A percentile compares a stretch with the other conserved stretches of the same genome.
These are phyloP conservation scores for Pangasius sanitwongsei DNA, from an alignment of 2,797 vertebrate genomes.

Conservation along the genomic window DNA sequence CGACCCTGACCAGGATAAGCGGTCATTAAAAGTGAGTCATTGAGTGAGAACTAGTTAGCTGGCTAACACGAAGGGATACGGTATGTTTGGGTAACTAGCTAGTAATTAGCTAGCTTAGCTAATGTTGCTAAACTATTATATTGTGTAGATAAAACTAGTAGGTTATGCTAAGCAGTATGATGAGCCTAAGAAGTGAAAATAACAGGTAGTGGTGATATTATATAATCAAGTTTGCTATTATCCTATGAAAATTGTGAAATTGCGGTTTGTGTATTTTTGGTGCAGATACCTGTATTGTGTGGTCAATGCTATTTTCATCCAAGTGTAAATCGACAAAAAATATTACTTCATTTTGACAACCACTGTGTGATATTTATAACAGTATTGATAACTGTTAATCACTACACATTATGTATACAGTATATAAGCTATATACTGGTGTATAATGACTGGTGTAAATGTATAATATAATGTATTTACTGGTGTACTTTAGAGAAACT, in stretches of 20 bases:
- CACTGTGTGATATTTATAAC: not conserved
- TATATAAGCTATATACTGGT: not conserved
- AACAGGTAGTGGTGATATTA: not conserved
- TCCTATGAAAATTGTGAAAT: not conserved
- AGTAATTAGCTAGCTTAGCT: not conserved
- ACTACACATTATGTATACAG: too few species aligned
- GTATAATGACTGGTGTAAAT: not conserved
- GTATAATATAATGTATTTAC: not conserved
- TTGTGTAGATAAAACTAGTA: not conserved
- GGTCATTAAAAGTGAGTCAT: not conserved
- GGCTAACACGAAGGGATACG: not conserved
- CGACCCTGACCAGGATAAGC: not conserved
- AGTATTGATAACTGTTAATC: not conserved
- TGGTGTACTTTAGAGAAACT: not conserved
- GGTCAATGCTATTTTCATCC: not conserved
- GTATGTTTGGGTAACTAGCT: not conserved
- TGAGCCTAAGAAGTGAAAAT: not conserved
- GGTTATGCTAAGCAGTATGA: not conserved
- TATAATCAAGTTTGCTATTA: not conserved
- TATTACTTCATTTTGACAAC: not conserved
- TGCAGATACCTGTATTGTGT: not conserved
- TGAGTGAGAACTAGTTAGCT: not conserved
- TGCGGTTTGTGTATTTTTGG: not conserved
- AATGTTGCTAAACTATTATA: not conserved
- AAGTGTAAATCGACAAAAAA: not conserved